These are phyloP conservation scores for Montipora foliosa DNA, from an alignment of 64 coral and sea anemone genomes.

Conservation along the genomic window DNA sequence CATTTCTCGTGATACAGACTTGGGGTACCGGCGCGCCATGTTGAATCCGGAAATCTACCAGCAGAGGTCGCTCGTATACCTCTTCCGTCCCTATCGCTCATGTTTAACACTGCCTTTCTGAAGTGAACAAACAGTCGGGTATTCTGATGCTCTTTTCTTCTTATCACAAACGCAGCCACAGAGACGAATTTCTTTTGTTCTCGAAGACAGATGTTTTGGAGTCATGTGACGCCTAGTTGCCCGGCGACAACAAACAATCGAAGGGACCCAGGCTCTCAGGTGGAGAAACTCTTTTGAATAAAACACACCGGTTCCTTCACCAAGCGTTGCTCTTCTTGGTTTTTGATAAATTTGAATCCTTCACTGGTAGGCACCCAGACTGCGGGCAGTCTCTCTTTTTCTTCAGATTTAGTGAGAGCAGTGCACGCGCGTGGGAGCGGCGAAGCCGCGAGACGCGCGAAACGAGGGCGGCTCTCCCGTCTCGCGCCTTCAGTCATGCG, in stretches of 20 bases:
- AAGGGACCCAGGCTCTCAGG: background rate
- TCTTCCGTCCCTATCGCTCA: slow-evolving; percentile 37
- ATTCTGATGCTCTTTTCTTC: background rate
- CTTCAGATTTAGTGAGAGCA: too few species aligned
- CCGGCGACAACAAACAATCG: background rate
- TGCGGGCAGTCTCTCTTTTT: too few species aligned
- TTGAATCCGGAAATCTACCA: slow-evolving; percentile 73
- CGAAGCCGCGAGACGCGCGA: too few species aligned
- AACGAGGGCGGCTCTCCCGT: too few species aligned
- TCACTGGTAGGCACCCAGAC: too few species aligned
- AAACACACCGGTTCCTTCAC: too few species aligned
- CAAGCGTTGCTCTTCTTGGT: too few species aligned
- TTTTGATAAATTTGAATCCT: too few species aligned
- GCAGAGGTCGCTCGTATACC: slow-evolving; percentile 73
- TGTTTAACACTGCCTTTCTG: background rate
- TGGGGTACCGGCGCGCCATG: slow-evolving; percentile 60
- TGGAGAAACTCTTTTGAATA: too few species aligned
- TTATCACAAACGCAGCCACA: background rate
- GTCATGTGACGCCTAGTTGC: slow-evolving; percentile 20
- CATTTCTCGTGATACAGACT: slow-evolving; percentile 92
- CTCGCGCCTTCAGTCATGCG: too few species aligned
- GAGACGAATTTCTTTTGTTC: background rate
- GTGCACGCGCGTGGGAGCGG: too few species aligned
- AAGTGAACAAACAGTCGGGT: background rate
- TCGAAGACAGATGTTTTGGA: background rate